Evolutionary conservation across 2,888 invertebrate genomes (phyloP).

Genomic region (Drosophila robusta): DNA sequence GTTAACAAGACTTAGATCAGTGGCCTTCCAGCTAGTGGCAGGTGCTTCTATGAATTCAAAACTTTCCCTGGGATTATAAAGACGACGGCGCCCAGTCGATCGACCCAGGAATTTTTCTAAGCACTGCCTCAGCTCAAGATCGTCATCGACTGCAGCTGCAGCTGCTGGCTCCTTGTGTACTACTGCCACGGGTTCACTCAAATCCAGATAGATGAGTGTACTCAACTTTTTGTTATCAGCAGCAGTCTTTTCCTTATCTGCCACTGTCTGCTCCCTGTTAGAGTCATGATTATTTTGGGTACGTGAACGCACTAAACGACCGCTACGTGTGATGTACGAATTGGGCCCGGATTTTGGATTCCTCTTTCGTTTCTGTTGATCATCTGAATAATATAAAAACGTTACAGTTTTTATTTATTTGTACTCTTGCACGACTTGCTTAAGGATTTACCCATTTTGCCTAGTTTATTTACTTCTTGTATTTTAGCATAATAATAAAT

Average conservation of each 20-base stretch:
- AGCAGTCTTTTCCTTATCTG: too few species aligned
- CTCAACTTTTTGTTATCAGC: neutral
- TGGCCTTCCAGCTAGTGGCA: neutral
- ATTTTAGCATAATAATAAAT: neutral
- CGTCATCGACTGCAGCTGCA: neutral
- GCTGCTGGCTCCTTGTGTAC: neutral
- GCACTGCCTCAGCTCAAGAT: neutral
- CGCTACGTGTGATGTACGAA: neutral
- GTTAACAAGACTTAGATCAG: too few species aligned
- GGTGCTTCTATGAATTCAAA: neutral
- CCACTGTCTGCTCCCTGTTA: neutral
- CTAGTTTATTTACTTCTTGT: neutral
- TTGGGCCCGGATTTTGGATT: neutral
- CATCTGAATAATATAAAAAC: neutral
- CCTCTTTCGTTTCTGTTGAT: neutral
- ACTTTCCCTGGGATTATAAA: neutral
- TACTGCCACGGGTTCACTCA: neutral
- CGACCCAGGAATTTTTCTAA: neutral
- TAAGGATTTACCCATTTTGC: neutral
- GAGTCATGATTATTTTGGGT: neutral
- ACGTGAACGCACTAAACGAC: neutral
- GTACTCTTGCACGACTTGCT: neutral
- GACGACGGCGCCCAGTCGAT: neutral
- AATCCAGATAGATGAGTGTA: slow-evolving; percentile 1
- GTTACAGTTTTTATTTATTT: neutral